Evolutionary conservation across 2,797 vertebrate species (phyloP).

Genomic region (Sebastes oblongus): DNA sequence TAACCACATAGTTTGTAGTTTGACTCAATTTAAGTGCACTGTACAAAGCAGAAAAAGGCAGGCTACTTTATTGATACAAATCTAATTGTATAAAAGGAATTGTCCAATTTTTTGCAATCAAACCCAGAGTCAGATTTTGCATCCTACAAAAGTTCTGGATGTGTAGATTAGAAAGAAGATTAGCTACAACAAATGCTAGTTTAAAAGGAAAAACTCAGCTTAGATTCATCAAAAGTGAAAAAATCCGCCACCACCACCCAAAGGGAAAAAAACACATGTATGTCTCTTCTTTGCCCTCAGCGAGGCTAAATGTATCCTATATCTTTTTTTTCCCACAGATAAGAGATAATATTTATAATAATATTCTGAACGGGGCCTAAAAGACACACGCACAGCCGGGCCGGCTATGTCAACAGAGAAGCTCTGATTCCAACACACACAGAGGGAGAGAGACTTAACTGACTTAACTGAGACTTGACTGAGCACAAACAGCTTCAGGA

Average conservation of each 20-base stretch:
- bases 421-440: too few relatives aligned
- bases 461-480: not conserved
- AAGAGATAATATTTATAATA: too few relatives aligned
- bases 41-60: not conserved
- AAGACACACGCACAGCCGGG: rapidly evolving
- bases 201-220: not conserved
- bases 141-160: not conserved
- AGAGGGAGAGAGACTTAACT: too few relatives aligned
- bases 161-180: rapidly evolving
- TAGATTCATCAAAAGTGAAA: not conserved
- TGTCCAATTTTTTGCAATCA: not conserved
- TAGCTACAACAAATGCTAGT: too few relatives aligned
- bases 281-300: too few relatives aligned
- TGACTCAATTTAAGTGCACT: not conserved
- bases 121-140: not conserved
- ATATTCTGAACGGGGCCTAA: too few relatives aligned
- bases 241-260: not conserved
- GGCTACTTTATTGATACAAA: not conserved
- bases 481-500: not conserved
- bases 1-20: too few relatives aligned
- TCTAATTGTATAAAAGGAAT: too few relatives aligned
- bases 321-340: too few relatives aligned
- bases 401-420: too few relatives aligned
- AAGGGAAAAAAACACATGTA: too few relatives aligned
- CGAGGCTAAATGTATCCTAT: too few relatives aligned